These are phyloP conservation scores for Acrocera orbiculus DNA, from an alignment of 2,888 invertebrate species.

Conservation along the genomic window DNA sequence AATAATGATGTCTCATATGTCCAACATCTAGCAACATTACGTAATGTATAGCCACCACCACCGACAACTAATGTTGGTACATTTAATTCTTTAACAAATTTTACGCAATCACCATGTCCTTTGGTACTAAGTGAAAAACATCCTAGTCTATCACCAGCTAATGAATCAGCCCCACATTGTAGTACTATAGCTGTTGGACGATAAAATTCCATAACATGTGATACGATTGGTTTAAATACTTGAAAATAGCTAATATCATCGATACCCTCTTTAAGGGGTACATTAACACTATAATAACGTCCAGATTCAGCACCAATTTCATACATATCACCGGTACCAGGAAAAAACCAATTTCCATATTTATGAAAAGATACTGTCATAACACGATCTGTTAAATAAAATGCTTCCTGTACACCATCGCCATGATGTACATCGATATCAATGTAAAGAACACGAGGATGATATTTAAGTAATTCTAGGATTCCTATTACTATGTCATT, in stretches of 20 bases:
- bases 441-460: conserved; percentile 88
- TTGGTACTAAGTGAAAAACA: conserved; percentile 91
- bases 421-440: conserved; percentile 96
- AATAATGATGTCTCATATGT: conserved; percentile 93
- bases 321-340: conserved; percentile 98
- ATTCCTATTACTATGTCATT: conserved; percentile 98
- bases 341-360: conserved; percentile 95
- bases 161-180: conserved; percentile 95
- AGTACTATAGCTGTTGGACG: conserved; percentile 92
- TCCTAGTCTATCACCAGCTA: conserved; percentile 86
- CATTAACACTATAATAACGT: conserved; percentile 93
- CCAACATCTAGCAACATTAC: conserved; percentile 98
- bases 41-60: conserved; percentile 71
- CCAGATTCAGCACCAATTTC: conserved; percentile 94
- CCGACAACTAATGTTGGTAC: conserved; percentile 82
- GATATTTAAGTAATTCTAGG: conserved; percentile 81
- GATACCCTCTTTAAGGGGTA: conserved; percentile 93
- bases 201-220: conserved; percentile 89
- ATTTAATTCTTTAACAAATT: conserved; percentile 81
- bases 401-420: conserved; percentile 94
- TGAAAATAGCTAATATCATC: conserved; percentile 85
- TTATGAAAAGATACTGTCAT: conserved; percentile 99
- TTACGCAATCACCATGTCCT: conserved; percentile 95
- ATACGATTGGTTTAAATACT: conserved; percentile 88
- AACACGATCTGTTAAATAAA: conserved; percentile 90